These are phyloP conservation scores for Cranoglanis bouderius DNA, from an alignment of 2,113 vertebrate genomes.

Conservation along the genomic window DNA sequence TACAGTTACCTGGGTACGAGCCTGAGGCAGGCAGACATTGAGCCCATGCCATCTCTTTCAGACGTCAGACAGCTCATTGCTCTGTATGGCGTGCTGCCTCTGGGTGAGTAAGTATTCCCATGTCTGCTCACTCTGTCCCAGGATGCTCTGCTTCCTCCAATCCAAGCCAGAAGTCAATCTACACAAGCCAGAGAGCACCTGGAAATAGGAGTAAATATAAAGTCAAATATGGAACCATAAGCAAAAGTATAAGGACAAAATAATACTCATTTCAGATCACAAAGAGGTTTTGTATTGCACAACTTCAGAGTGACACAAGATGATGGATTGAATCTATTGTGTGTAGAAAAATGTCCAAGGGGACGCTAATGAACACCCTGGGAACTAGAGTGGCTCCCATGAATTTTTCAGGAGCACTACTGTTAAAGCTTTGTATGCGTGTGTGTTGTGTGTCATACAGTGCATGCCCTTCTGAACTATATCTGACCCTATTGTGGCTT, in stretches of 20 bases:
- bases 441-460: conserved; percentile 20
- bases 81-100: conserved; percentile 79
- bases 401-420: conserved; percentile 42
- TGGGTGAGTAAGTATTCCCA: conserved; percentile 72
- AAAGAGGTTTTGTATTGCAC: conserved; percentile 16
- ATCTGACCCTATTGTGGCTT: conserved; percentile 41
- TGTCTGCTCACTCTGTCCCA: conserved; percentile 24
- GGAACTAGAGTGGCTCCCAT: conserved; percentile 38
- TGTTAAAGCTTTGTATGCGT: conserved; percentile 8
- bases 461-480: conserved; percentile 50
- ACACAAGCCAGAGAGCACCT: neutral
- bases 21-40: conserved; percentile 64
- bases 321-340: conserved; percentile 36
- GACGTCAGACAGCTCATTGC: conserved; percentile 80
- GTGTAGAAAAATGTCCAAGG: conserved; percentile 7
- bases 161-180: neutral
- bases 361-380: conserved; percentile 21
- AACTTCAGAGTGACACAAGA: neutral
- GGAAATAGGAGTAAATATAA: conserved; percentile 7
- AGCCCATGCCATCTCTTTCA: conserved; percentile 80
- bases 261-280: neutral
- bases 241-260: neutral
- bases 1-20: conserved; percentile 75
- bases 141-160: conserved; percentile 15
- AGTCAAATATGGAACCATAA: neutral